Conservation (phyloP, 2,797 vertebrate species). For the Eleutherodactylus coqui region DNA sequence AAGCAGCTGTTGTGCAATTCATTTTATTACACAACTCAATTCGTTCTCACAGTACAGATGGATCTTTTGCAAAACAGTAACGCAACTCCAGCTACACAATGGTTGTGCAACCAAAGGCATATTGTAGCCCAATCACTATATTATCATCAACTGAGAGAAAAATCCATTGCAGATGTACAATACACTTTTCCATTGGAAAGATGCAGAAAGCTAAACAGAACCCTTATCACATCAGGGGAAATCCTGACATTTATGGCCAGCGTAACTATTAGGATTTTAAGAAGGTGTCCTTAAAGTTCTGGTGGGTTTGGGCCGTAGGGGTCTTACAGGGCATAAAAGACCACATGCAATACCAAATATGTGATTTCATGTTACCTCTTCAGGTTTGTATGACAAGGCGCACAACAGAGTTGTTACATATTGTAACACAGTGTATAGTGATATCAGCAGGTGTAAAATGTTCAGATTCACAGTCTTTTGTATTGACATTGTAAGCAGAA, state of each 20-base stretch:
- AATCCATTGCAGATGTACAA: not conserved
- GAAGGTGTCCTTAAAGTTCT: too few species aligned
- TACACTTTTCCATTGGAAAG: not conserved
- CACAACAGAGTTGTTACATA: not conserved
- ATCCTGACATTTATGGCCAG: too few species aligned
- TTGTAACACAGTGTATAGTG: not conserved
- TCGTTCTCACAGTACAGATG: not conserved
- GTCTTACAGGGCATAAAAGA: not conserved
- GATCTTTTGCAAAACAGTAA: not conserved
- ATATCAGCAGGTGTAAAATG: not conserved
- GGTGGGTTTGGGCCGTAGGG: not conserved
- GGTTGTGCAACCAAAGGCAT: not conserved
- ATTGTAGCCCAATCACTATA: not conserved
- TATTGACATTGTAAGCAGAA: not conserved
- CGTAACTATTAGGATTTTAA: too few species aligned
- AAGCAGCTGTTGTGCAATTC: not conserved
- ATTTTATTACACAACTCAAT: not conserved
- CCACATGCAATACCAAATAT: not conserved
- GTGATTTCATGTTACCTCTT: not conserved
- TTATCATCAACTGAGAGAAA: too few species aligned
- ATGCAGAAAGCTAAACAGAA: not conserved
- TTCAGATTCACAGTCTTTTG: not conserved
- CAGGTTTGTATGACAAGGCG: not conserved
- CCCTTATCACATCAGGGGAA: not conserved
- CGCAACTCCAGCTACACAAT: not conserved